phyloP scores from a whole-genome alignment of 92 coral and sea anemone species.

The Heteractis magnifica region DNA sequence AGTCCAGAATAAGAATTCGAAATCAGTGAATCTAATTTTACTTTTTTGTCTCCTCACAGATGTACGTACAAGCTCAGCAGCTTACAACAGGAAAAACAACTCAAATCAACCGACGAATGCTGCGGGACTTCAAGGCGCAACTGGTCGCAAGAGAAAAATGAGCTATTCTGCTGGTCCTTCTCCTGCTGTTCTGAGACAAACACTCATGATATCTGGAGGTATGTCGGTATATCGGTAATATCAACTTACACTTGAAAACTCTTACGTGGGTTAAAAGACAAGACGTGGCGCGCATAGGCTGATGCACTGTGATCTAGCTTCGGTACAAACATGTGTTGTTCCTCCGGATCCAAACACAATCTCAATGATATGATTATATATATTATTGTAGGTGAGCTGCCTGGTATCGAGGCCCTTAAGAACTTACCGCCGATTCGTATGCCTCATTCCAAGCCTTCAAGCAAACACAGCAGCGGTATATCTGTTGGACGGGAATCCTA shows the following conservation, averaged over 20 bases:
- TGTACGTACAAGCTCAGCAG: constrained; percentile 86
- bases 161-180: constrained; percentile 82
- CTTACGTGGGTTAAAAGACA: too few relatives aligned
- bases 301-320: too few relatives aligned
- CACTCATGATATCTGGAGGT: constrained; percentile 80
- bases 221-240: not conserved
- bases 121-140: constrained; percentile 10
- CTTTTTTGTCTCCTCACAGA: constrained; percentile 22
- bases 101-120: constrained; percentile 14
- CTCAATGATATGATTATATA: too few relatives aligned
- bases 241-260: not conserved
- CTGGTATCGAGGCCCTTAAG: constrained; percentile 48
- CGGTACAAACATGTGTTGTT: too few relatives aligned
- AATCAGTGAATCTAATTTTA: not conserved
- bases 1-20: too few relatives aligned
- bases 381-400: constrained; percentile 38
- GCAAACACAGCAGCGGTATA: constrained; percentile 46
- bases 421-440: constrained; percentile 53
- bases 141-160: constrained; percentile 55
- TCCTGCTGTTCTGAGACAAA: constrained; percentile 57
- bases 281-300: too few relatives aligned
- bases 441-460: constrained; percentile 38
- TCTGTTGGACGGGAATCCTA: constrained; percentile 39
- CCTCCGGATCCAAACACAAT: too few relatives aligned
- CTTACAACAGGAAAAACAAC: constrained; percentile 42